Conservation (phyloP, 2,797 vertebrate genomes). For the Bovichtus variegatus region DNA sequence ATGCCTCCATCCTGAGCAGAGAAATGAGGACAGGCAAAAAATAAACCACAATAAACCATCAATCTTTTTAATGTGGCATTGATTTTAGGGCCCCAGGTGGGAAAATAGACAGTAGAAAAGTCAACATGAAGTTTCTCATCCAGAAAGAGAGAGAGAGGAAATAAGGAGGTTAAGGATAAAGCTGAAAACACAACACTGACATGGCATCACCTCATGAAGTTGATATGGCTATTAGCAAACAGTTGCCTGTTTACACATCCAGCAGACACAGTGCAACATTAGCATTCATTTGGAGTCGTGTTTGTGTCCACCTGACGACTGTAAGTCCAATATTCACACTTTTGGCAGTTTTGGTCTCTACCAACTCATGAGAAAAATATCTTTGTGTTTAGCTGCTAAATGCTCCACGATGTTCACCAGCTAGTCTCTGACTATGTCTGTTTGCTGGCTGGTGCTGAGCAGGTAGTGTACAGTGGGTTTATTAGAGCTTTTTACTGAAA, state of each 20-base stretch:
- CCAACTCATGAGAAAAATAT: neutral
- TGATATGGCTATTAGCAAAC: neutral
- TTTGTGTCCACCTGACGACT: neutral
- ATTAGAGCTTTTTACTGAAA: no score
- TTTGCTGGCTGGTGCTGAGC: no score
- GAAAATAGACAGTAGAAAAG: conserved; percentile 13
- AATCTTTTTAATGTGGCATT: conserved; percentile 18
- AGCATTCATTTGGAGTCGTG: neutral
- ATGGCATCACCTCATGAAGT: neutral
- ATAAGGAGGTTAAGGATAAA: conserved; percentile 10
- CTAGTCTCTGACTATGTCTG: no score
- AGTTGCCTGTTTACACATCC: neutral
- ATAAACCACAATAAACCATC: conserved; percentile 16
- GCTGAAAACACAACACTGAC: neutral
- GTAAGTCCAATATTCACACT: no score
- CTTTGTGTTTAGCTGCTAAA: no score
- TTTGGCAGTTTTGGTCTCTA: neutral
- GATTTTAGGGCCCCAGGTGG: conserved; percentile 21
- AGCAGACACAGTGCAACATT: neutral
- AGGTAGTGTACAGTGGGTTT: no score
- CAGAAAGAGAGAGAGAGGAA: conserved; percentile 29
- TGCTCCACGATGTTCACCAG: no score
- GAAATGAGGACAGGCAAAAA: conserved; percentile 39
- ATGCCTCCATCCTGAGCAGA: conserved; percentile 68
- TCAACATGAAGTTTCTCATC: conserved; percentile 23